phyloP scores from a whole-genome alignment of 92 coral and sea anemone species.

The Bergia puertoricense region DNA sequence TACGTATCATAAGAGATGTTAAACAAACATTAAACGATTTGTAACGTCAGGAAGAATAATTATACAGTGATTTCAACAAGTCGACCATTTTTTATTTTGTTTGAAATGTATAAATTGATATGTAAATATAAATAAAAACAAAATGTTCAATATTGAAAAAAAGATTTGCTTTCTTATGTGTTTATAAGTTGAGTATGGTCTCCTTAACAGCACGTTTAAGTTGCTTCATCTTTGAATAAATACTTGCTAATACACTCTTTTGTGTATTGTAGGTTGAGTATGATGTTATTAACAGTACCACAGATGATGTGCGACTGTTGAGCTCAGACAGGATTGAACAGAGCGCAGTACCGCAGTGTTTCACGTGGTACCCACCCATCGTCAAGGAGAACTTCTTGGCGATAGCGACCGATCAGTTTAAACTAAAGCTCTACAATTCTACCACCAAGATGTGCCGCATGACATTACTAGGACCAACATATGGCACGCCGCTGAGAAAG shows the following conservation, averaged over 20 bases:
- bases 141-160: too few relatives aligned
- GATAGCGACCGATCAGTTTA: constrained; percentile 97
- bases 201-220: too few relatives aligned
- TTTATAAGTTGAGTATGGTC: too few relatives aligned
- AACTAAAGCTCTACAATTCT: constrained; percentile 88
- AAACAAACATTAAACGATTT: too few relatives aligned
- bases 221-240: not conserved
- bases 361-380: constrained; percentile 98
- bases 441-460: constrained; percentile 98
- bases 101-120: too few relatives aligned
- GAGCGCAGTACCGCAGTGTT: constrained; percentile 96
- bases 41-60: too few relatives aligned
- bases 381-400: constrained; percentile 94
- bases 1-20: too few relatives aligned
- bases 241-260: not conserved
- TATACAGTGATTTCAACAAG: too few relatives aligned
- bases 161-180: too few relatives aligned
- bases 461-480: constrained; percentile 92
- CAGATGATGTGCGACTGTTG: constrained; percentile 91
- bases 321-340: constrained; percentile 96
- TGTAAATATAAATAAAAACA: too few relatives aligned
- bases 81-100: too few relatives aligned
- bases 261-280: constrained; percentile 79
- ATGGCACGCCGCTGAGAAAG: constrained; percentile 94
- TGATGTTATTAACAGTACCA: constrained; percentile 85